Conservation (phyloP, 2,888 invertebrate species). For the Drosophila peninsularis region DNA sequence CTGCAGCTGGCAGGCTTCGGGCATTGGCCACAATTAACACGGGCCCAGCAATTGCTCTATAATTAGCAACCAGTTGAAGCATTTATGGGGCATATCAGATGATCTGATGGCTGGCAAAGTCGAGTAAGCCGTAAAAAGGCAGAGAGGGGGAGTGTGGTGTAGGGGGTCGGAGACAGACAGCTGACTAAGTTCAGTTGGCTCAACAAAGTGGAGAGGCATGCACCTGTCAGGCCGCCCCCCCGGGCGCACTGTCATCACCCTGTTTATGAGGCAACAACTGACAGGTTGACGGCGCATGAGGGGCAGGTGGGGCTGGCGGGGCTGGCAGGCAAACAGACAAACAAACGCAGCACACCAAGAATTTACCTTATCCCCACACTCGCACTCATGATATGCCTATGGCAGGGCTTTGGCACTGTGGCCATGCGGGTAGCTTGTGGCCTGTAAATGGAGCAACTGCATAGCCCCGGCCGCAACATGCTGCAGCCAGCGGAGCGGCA, state of each 20-base stretch:
- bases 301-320: conserved; percentile 22
- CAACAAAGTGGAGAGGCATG: conserved; percentile 60
- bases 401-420: neutral
- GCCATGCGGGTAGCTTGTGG: conserved; percentile 39
- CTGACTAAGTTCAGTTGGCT: conserved; percentile 50
- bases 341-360: conserved; percentile 38
- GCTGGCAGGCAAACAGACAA: conserved; percentile 36
- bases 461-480: conserved; percentile 13
- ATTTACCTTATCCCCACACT: neutral
- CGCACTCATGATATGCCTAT: neutral
- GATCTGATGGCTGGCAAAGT: conserved; percentile 33
- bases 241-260: conserved; percentile 51
- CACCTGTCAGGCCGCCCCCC: conserved; percentile 67
- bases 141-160: neutral
- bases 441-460: conserved; percentile 48
- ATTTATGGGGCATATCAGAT: conserved; percentile 40
- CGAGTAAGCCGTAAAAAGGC: neutral
- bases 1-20: neutral
- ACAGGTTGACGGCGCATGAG: conserved; percentile 71
- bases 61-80: conserved; percentile 36
- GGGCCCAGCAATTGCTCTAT: conserved; percentile 2
- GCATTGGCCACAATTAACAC: neutral
- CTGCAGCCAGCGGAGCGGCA: conserved; percentile 11
- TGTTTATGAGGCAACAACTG: conserved; percentile 65
- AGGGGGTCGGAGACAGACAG: neutral